Conservation (phyloP, 2,113 vertebrate genomes). For the Propithecus coquereli region DNA sequence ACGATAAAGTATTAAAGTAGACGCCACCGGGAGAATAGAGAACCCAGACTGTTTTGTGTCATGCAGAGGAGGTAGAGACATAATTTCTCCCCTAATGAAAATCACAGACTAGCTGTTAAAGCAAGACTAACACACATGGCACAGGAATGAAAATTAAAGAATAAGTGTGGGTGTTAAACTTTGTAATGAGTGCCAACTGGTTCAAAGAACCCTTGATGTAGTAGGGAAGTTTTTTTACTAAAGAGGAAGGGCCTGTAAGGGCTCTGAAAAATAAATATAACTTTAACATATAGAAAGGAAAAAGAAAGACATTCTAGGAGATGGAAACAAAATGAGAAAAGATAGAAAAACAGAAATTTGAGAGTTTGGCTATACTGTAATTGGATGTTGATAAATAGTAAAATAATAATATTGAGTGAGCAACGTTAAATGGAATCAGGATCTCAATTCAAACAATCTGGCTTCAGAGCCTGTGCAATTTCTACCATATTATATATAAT, state of each 20-base stretch:
- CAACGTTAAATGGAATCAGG: neutral
- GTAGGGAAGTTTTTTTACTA: neutral
- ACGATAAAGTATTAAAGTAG: neutral
- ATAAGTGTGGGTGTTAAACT: neutral
- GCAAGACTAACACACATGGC: neutral
- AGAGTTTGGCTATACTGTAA: neutral
- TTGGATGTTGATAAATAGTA: neutral
- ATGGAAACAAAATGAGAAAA: neutral
- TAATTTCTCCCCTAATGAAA: neutral
- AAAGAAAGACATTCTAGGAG: neutral
- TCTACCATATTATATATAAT: neutral
- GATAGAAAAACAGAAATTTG: neutral
- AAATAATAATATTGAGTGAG: neutral
- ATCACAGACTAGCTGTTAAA: neutral
- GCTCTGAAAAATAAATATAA: constrained; percentile 5
- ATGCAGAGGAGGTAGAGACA: neutral
- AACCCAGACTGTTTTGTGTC: neutral
- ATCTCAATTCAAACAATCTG: neutral
- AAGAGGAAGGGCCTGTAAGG: neutral
- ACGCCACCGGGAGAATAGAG: neutral
- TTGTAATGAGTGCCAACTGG: neutral
- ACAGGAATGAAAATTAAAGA: neutral
- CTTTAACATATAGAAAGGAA: neutral
- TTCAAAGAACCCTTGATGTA: neutral
- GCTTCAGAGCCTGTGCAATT: neutral